Evolutionary conservation across 1,140 invertebrate genomes (phyloP).

Genomic region (Pollicipes pollicipes): DNA sequence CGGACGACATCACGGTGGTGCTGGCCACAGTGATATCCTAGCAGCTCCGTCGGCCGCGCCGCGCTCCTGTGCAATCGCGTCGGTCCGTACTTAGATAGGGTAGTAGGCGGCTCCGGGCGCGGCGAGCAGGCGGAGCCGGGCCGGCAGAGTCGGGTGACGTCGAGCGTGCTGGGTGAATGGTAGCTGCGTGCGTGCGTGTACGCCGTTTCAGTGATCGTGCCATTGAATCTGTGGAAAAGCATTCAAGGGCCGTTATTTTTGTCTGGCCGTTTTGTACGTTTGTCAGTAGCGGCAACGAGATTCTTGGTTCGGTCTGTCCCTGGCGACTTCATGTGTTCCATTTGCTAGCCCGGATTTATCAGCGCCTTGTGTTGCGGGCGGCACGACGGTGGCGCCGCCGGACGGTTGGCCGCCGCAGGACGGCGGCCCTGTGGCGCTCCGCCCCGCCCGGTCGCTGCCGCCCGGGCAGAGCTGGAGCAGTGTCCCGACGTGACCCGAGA

Average conservation of each 20-base stretch:
- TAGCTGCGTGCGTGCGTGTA: no score
- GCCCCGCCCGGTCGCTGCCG: no score
- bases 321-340: neutral
- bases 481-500: no score
- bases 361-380: neutral
- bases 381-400: neutral
- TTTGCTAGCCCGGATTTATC: neutral
- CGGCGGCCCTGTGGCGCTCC: no score
- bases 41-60: conserved; percentile 9
- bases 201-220: no score
- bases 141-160: no score
- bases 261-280: neutral
- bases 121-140: no score
- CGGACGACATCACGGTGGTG: conserved; percentile 92
- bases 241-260: conserved; percentile 33
- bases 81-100: neutral
- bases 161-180: no score
- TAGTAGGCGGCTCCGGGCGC: no score
- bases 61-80: neutral
- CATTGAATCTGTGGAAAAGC: no score
- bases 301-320: neutral
- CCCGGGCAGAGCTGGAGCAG: no score
- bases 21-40: conserved; percentile 50
- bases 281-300: neutral
- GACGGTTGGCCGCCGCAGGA: no score